Evolutionary conservation across 1,140 invertebrate genomes (phyloP), one percentile per base, ranked within the genome.

Genomic region (Dreissena rostriformis): DNA sequence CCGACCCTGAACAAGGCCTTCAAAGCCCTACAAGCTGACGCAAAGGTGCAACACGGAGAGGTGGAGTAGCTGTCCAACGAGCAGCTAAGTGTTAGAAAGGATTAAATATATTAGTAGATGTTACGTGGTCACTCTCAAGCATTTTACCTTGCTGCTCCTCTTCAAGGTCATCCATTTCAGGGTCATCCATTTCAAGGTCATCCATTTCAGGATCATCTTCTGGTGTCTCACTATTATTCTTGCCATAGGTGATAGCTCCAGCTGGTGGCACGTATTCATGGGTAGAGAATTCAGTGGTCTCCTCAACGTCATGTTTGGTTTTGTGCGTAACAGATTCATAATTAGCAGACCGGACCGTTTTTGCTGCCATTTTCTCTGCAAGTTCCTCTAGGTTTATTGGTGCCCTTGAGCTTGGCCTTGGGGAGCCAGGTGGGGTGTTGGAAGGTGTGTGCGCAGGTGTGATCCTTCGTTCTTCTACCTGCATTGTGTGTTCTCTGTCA

Each of bases 381-480:
- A 70, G 61, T 17, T 78, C 75, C 70, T 84, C 81, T 39, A 82
- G 52, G 57, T 80, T 73, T 14, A 84, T 72, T 49, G 86, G 79
- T 49, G 82, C 81, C 22, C 57, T 63, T 39, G 8, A 39, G 8
- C 39, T 8, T 11, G 75, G 81, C 70, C 85, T 57, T 39, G 88
- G 84, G 1, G 83, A 83, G 15, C 76, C 66, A 51, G 70, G 61
- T 2, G 79, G 81, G 15, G 53, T 83, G 70, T 26, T 84, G 10
- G 53, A 24, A 49, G 79, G 81, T 17, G 66, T 83, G 75, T 70
- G 88, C 26, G 88, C 86, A 22, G 90, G 86, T 22, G 72, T 86
- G 0, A 87, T 67, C 28, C 57, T 66, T 70, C 84, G 85, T 61
- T 90, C 87, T 28, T 68, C 82, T 14, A 87, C 61, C 15, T n/a